Percentiles rank a stretch among this genome's conserved stretches.
phyloP scores from a whole-genome alignment of 1,140 invertebrate genomes.

The Phymorhynchus buccinoides region DNA sequence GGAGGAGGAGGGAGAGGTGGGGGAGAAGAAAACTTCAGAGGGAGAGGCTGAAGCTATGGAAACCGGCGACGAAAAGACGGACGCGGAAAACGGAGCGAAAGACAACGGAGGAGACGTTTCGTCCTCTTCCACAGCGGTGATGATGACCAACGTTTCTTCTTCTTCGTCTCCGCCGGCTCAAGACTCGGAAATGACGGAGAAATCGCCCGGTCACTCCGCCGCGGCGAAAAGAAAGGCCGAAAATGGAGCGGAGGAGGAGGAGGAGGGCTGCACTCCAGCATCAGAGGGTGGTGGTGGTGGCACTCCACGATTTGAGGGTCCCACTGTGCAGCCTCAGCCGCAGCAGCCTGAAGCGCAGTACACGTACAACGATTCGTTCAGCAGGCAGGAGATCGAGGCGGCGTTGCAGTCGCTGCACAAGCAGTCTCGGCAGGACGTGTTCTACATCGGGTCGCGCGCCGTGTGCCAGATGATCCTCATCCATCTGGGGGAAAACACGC shows the following conservation, averaged over 20 bases:
- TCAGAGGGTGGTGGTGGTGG: neutral
- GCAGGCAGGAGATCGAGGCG: neutral
- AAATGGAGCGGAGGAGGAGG: too few species aligned
- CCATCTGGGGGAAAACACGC: neutral
- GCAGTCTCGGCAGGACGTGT: slow-evolving; percentile 13
- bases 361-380: neutral
- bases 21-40: too few species aligned
- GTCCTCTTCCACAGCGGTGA: neutral
- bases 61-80: too few species aligned
- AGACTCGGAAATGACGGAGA: neutral
- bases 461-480: slow-evolving; percentile 20
- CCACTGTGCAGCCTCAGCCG: too few species aligned
- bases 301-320: neutral
- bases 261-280: neutral
- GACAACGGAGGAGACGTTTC: neutral
- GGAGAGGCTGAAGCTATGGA: too few species aligned
- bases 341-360: neutral
- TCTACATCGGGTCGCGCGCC: slow-evolving; percentile 20
- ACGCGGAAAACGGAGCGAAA: too few species aligned
- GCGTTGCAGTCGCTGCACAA: neutral
- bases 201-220: neutral
- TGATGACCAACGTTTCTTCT: too few species aligned
- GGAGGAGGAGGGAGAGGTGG: too few species aligned
- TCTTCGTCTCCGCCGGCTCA: neutral
- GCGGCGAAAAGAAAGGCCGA: too few species aligned